Base-by-base conservation (phyloP, 2,797 vertebrate species). In the Syngnathus rostellatus region DNA sequence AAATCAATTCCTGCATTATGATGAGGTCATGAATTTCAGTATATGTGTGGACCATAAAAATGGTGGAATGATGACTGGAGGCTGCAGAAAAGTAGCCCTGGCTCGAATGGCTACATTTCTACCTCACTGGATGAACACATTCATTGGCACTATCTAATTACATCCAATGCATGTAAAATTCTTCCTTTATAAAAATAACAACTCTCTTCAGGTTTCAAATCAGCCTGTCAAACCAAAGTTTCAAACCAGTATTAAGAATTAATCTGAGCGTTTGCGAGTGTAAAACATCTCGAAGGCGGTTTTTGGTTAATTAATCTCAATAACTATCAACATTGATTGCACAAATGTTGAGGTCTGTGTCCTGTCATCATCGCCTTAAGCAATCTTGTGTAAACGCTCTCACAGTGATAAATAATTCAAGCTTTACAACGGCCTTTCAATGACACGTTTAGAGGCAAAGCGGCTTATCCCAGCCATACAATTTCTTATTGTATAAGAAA, bases 1-100 rank as follows among this genome's bases (percentile, higher is more conserved):
- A 86, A 90, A 89, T 90, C 87, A 86, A 89, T 89, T 87, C 85
- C 79, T 71, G 69, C 82, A 81, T 86, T 86, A 64, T 86, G 87
- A 90, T 87, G 89, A 87, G 85, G 84, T 89, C 77, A 80, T 89
- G 87, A 83, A 89, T 90, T 88, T 84, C 75, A 61, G 78, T 69
- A 50, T 78, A 77, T 85, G 59, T 8, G 38, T 39, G 38, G 59
- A 43, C 46, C n/a, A 63, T 63, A 63, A 63, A 63, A 46, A 48
- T 48, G 25, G 23, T 50, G 62, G 62, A 50, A 37, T 63, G 62
- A 63, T 63, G 45, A 63, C 46, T 63, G 45, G 25, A 17, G 62
- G 25, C 62, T 63, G 62, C 45, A 37, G 62, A 48, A 38, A 63
- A 48, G 62, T 48, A 48, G 17, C 23, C 62, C 62, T 50, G n/a